These are phyloP conservation scores for Brachypodius melanocephalos DNA, from an alignment of 2,113 vertebrate genomes.

Conservation along the genomic window DNA sequence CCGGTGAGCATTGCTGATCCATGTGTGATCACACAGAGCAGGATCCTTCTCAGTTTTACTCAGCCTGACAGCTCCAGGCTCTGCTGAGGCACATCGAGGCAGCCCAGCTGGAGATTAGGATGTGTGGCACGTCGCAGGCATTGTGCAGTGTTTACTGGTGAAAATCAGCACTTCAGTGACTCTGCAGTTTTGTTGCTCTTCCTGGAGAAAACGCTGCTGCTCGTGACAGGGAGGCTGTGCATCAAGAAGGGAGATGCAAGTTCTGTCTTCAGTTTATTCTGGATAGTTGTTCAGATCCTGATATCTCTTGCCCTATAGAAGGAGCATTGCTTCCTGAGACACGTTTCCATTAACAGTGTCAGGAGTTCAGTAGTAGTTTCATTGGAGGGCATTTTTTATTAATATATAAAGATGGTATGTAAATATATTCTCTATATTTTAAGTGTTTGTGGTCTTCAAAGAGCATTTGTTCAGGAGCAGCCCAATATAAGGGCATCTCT, in stretches of 20 bases:
- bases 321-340: not conserved
- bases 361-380: not conserved
- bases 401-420: not conserved
- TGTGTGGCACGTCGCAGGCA: rapidly evolving
- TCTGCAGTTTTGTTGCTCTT: not conserved
- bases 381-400: not conserved
- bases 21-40: rapidly evolving
- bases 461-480: not conserved
- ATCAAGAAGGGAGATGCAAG: not conserved
- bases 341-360: not conserved
- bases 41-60: not conserved
- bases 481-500: not conserved
- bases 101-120: not conserved
- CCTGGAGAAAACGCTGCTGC: not conserved
- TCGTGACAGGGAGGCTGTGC: not conserved
- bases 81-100: not conserved
- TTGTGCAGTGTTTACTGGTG: not conserved
- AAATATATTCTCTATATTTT: not conserved
- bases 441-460: not conserved
- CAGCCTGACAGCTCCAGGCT: not conserved
- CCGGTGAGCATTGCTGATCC: not conserved
- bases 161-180: not conserved
- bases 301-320: not conserved
- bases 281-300: not conserved
- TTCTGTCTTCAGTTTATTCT: not conserved